These are phyloP conservation scores for Astur gentilis DNA, from an alignment of 2,113 vertebrate genomes.

Conservation along the genomic window DNA sequence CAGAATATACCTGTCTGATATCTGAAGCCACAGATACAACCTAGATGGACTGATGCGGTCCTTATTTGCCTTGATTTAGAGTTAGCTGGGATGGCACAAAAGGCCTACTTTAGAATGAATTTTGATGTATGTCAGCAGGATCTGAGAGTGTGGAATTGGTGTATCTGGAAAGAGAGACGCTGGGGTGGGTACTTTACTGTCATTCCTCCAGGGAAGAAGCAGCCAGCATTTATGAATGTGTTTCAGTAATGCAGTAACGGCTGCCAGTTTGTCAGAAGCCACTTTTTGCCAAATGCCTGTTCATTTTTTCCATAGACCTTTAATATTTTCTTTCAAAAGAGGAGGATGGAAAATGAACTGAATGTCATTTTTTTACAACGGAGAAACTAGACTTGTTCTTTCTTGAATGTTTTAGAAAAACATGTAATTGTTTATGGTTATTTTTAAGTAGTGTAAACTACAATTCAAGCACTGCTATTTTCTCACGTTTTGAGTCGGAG, in stretches of 20 bases:
- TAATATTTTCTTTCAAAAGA: conserved; percentile 14
- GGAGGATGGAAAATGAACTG: neutral
- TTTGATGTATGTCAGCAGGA: neutral
- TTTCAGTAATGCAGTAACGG: neutral
- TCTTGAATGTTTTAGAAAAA: neutral
- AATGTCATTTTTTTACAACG: neutral
- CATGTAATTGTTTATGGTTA: neutral
- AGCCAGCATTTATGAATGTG: conserved; percentile 23
- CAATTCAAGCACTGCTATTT: neutral
- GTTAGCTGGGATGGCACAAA: neutral
- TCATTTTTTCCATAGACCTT: conserved; percentile 6
- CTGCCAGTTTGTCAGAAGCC: conserved; percentile 25
- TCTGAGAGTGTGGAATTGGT: neutral
- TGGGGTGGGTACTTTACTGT: neutral
- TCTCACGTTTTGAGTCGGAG: neutral
- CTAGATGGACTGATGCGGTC: neutral
- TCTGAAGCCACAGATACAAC: neutral
- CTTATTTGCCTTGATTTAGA: neutral
- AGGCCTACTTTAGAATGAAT: neutral
- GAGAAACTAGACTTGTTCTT: neutral
- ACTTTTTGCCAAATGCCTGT: conserved; percentile 14
- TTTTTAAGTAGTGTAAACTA: neutral
- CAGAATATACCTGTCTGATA: neutral
- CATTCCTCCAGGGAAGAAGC: neutral
- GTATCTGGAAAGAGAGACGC: neutral